These are phyloP conservation scores for Boloria selene DNA, from an alignment of 2,888 invertebrate species.

Conservation along the genomic window DNA sequence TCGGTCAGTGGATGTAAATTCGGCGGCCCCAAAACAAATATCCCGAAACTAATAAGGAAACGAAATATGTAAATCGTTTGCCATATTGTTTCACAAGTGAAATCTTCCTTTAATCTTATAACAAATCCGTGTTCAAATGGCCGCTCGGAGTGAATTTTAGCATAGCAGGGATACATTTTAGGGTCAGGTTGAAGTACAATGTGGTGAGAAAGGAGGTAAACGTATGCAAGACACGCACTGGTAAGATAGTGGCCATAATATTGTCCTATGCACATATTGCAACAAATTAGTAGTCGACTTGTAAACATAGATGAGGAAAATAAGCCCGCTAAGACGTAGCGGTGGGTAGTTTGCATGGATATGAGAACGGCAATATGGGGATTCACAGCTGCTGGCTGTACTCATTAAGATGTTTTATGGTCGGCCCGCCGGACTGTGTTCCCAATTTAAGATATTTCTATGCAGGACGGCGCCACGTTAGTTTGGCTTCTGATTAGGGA, in stretches of 20 bases:
- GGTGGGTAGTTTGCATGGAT: conserved; percentile 82
- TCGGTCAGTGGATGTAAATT: conserved; percentile 83
- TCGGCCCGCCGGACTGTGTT: conserved; percentile 80
- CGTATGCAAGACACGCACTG: conserved; percentile 81
- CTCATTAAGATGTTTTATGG: conserved; percentile 84
- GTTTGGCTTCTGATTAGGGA: conserved; percentile 80
- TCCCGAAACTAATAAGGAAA: conserved; percentile 83
- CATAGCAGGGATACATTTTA: conserved; percentile 73
- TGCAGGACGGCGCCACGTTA: conserved; percentile 79
- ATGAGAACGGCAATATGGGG: conserved; percentile 81
- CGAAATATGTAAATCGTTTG: conserved; percentile 82
- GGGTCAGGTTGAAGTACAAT: conserved; percentile 71
- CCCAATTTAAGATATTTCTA: conserved; percentile 83
- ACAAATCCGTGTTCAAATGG: conserved; percentile 83
- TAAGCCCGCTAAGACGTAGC: conserved; percentile 77
- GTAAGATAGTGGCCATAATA: conserved; percentile 78
- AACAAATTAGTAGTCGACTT: conserved; percentile 83
- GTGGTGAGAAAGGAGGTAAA: conserved; percentile 70
- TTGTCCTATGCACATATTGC: conserved; percentile 83
- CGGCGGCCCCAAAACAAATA: conserved; percentile 81
- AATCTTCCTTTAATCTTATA: conserved; percentile 84
- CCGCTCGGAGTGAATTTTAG: conserved; percentile 79
- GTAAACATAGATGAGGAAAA: conserved; percentile 79
- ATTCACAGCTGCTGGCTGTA: conserved; percentile 79
- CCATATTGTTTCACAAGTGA: conserved; percentile 83